Evolutionary conservation across 1,140 invertebrate species (phyloP), one percentile per base, ranked within the genome.

Genomic region (Scaptodrosophila lebanonensis): DNA sequence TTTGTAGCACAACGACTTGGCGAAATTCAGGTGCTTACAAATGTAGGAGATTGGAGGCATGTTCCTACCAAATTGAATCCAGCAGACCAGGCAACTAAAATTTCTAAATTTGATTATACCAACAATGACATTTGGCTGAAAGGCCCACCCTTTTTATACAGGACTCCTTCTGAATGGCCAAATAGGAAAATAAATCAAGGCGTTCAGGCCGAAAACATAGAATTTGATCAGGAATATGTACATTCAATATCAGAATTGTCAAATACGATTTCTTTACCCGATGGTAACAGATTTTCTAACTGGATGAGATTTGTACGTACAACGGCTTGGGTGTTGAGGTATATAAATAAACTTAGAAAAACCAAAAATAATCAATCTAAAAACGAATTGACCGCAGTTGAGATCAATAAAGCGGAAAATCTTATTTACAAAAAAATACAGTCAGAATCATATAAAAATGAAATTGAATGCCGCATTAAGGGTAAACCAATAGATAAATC

Each of bases 11-110:
- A 83, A 29, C 44, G 77, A 0, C 6, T 83, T 1, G 64, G 49
- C 0, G 67, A 84, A 47, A 67, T 84, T 1, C 59, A 72, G 29
- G 72, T 73, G 11, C 12, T 67, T 3, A 73, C 75, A 9, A 44
- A 50, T 8, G n/a, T 45, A 17, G 16, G n/a, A 3, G 64, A 83
- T 11, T 83, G 70, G 70, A 35, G 50, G 17, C 59, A 69, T 35
- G 66, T 47, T n/a, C n/a, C n/a, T n/a, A n/a, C n/a, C n/a, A n/a
- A n/a, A n/a, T n/a, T n/a, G n/a, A n/a, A n/a, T n/a, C 51, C 64
- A 6, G 75, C 79, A 6, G 75, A 76, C 32, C 7, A 68, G 1
- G 66, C 86, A 1, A 87, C 87, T 7, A 47, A 68, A 62, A 60
- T 47, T 36, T 17, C 57, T 12, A 22, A 20, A 0, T 3, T 53